These are phyloP conservation scores for Hiodon alosoides DNA, from an alignment of 2,113 vertebrate genomes.

Conservation along the genomic window DNA sequence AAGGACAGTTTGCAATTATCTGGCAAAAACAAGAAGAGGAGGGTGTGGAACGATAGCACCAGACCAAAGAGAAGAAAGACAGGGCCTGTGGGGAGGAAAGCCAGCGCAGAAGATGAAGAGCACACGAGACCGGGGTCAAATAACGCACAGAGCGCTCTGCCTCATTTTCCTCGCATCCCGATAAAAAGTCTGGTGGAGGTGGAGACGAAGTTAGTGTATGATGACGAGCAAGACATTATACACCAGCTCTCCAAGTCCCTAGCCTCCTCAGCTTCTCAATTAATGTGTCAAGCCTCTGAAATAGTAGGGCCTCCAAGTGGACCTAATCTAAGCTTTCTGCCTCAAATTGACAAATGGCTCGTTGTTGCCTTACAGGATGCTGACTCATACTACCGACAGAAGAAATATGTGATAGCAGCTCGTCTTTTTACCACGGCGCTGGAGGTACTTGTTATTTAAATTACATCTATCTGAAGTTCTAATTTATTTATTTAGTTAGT, in stretches of 20 bases:
- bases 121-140: slow-evolving; percentile 12
- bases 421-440: slow-evolving; percentile 51
- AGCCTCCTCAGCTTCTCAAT: slow-evolving; percentile 16
- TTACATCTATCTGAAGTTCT: slow-evolving; percentile 27
- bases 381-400: slow-evolving; percentile 53
- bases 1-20: slow-evolving; percentile 11
- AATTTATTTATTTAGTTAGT: slow-evolving; percentile 20
- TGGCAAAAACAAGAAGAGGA: slow-evolving; percentile 1
- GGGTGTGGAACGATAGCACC: neutral
- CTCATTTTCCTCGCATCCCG: slow-evolving; percentile 38
- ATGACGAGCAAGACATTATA: slow-evolving; percentile 52
- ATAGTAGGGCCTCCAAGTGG: slow-evolving; percentile 30
- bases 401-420: slow-evolving; percentile 54
- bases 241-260: slow-evolving; percentile 46
- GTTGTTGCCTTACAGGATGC: slow-evolving; percentile 52
- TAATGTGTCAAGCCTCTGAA: slow-evolving; percentile 31
- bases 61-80: slow-evolving; percentile 14
- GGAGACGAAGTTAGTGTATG: slow-evolving; percentile 57
- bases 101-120: neutral
- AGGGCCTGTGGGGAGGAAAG: neutral
- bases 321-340: slow-evolving; percentile 40
- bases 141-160: neutral
- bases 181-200: slow-evolving; percentile 50
- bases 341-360: slow-evolving; percentile 55
- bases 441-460: slow-evolving; percentile 52